Percentiles rank a stretch among this genome's conserved stretches.
These are phyloP conservation scores for Neoarius graeffei DNA, from an alignment of 2,113 vertebrate species.

Conservation along the genomic window DNA sequence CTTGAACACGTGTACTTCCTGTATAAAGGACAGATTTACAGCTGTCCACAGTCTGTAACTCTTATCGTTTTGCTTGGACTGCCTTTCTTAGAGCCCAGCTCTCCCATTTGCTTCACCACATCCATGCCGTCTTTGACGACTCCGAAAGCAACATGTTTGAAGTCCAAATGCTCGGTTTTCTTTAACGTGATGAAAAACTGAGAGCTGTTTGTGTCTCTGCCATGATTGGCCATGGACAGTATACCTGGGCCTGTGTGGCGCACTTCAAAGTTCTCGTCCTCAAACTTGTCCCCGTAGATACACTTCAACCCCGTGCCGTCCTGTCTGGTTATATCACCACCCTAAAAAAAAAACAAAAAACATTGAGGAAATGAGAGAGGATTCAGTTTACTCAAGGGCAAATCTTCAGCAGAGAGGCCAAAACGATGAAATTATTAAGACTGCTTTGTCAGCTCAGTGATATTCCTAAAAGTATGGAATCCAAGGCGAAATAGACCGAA, in stretches of 20 bases:
- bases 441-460: too few relatives aligned
- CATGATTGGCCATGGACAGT: constrained; percentile 89
- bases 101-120: constrained; percentile 83
- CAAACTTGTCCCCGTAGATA: constrained; percentile 87
- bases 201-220: constrained; percentile 88
- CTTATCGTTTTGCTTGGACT: constrained; percentile 76
- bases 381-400: neutral
- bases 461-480: too few relatives aligned
- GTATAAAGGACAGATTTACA: constrained; percentile 60
- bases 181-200: constrained; percentile 95
- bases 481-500: too few relatives aligned
- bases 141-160: constrained; percentile 93
- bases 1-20: neutral
- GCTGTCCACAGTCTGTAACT: constrained; percentile 86
- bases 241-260: constrained; percentile 88
- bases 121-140: constrained; percentile 89
- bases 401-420: too few relatives aligned
- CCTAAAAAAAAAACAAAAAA: constrained; percentile 66
- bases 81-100: constrained; percentile 82
- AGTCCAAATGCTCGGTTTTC: constrained; percentile 90
- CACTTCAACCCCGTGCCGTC: constrained; percentile 88
- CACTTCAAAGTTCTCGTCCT: constrained; percentile 91
- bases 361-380: neutral
- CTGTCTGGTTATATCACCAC: constrained; percentile 87
- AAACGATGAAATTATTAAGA: too few relatives aligned